Base-by-base conservation (phyloP, 2,888 invertebrate species). In the Drosophila mayaguana region DNA sequence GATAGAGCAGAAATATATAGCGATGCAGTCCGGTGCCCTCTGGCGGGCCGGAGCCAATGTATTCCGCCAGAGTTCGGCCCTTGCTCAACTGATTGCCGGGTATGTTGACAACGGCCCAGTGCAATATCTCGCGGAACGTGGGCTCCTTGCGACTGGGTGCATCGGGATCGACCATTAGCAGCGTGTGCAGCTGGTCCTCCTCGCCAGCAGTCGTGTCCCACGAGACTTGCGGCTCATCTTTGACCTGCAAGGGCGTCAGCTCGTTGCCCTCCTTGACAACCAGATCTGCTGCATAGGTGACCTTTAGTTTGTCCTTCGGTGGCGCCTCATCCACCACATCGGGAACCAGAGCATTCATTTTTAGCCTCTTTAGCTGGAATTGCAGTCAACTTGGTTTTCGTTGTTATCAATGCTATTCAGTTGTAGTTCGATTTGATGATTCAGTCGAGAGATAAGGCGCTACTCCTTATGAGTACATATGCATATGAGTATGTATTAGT, bases 61-160 rank as follows among this genome's bases (percentile, higher is more conserved):
- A 98, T 20, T 95, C 95, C 0, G 96, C 95, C 0, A 98, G 92
- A 0, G 94, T 94, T 72, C 97, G 96, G 11, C 98, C 98, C 11
- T 94, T 93, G 0, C 91, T 86, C 1, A 98, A 89, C 75, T 96
- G 94, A 74, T 90, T 92, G 11, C 96, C 97, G 14, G 96, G 96
- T 83, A 98, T 96, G 91, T 98, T 98, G n/a, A 95, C 96, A 0
- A 98, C 96, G 9, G 97, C 92, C 98, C 98, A 98, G 92, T 98
- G 98, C 90, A 96, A 96, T 96, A 96, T 97, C 93, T 98, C 98
- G 45, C 97, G 95, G 91, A 94, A 96, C 76, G 94, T 96, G 0
- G 97, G 97, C 12, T 96, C 95, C 28, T 94, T 91, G 50, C 98
- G 95, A 76, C 96, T 96, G 0, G 98, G 98, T 4, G 98, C 98